A percentile compares a stretch with the other conserved stretches of the same genome.
Conservation (phyloP, 2,888 invertebrate genomes). For the Odontomyia ornata region DNA sequence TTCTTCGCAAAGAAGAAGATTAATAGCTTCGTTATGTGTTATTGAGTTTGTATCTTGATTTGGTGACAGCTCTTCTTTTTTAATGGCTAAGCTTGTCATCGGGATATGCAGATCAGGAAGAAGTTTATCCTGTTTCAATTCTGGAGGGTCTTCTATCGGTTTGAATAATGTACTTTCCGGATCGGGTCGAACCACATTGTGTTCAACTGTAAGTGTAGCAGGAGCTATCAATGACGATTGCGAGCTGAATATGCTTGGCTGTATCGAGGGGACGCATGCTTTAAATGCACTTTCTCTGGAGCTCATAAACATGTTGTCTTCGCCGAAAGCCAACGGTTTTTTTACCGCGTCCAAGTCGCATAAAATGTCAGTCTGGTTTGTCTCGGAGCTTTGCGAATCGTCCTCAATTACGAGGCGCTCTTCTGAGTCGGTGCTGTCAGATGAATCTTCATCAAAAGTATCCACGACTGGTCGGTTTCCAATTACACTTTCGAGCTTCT, state of each 20-base stretch:
- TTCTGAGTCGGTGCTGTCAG: conserved; percentile 73
- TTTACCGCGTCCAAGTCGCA: conserved; percentile 14
- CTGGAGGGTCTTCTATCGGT: not conserved
- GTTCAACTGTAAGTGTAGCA: not conserved
- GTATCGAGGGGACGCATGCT: not conserved
- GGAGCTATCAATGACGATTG: conserved; percentile 53
- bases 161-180: not conserved
- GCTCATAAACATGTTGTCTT: not conserved
- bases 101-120: conserved; percentile 1
- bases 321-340: not conserved
- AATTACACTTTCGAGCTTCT: conserved; percentile 67
- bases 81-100: conserved; percentile 44
- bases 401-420: conserved; percentile 70
- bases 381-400: conserved; percentile 60
- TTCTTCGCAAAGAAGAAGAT: conserved; percentile 84
- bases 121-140: not conserved
- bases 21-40: conserved; percentile 72
- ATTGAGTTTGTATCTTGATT: conserved; percentile 56
- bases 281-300: conserved; percentile 19
- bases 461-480: conserved; percentile 52
- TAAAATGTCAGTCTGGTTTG: conserved; percentile 24
- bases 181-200: not conserved
- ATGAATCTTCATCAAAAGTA: conserved; percentile 68
- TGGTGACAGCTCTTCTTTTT: conserved; percentile 53
- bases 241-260: not conserved